Evolutionary conservation across 2,888 invertebrate genomes (phyloP).

Genomic region (Minunthozetes semirufus): DNA sequence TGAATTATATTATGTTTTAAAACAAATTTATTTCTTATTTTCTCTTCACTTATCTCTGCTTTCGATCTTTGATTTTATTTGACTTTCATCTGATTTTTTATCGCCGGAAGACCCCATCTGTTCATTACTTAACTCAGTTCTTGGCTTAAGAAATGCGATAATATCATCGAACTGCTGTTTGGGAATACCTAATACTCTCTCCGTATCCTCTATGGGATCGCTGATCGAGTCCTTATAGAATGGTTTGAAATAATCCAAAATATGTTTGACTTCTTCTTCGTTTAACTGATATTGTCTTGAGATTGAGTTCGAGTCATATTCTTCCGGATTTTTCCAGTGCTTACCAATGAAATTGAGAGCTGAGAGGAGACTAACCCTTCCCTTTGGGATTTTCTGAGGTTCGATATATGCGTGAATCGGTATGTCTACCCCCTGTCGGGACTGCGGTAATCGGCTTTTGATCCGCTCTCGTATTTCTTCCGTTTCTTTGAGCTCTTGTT

Average conservation of each 20-base stretch:
- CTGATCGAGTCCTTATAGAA: not conserved
- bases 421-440: not conserved
- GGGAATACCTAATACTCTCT: not conserved
- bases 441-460: not conserved
- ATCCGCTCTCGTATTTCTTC: not conserved
- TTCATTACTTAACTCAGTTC: not conserved
- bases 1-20: too few relatives aligned
- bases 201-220: not conserved
- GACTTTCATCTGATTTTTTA: not conserved
- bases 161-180: not conserved
- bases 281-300: slow-evolving; percentile 64
- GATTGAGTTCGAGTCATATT: slow-evolving; percentile 57
- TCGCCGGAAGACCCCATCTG: not conserved
- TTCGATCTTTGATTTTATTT: not conserved
- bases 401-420: slow-evolving; percentile 49
- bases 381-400: slow-evolving; percentile 57
- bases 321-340: slow-evolving; percentile 58
- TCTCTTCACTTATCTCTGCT: not conserved
- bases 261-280: not conserved
- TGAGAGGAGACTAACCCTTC: slow-evolving; percentile 60
- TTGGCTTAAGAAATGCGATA: not conserved
- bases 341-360: slow-evolving; percentile 61
- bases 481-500: not conserved
- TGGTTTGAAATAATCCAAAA: not conserved
- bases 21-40: too few relatives aligned